Percentiles rank a stretch among this genome's conserved stretches.
phyloP scores from a whole-genome alignment of 2,888 invertebrate genomes.

The Mellilla xanthometata region DNA sequence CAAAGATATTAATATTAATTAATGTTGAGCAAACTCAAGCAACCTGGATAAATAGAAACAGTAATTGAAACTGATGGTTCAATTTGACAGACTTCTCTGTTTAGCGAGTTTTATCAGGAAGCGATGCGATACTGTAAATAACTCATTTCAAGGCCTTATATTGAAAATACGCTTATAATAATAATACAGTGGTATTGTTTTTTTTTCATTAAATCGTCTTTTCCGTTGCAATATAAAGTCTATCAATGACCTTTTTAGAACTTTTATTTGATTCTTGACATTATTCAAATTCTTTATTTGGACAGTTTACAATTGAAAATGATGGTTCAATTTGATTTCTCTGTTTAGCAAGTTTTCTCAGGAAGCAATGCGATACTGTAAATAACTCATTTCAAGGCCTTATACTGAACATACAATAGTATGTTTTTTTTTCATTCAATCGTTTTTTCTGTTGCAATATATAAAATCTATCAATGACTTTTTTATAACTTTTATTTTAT shows the following conservation, averaged over 20 bases:
- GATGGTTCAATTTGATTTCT: background rate
- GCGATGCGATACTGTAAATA: background rate
- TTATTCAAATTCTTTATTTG: too few species aligned
- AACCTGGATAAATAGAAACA: slow-evolving; percentile 15
- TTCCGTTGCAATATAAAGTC: too few species aligned
- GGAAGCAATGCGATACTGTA: background rate
- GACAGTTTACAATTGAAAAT: slow-evolving; percentile 8
- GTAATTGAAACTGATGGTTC: slow-evolving; percentile 8
- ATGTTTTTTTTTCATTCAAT: too few species aligned
- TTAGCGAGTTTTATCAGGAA: too few species aligned
- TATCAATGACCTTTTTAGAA: too few species aligned
- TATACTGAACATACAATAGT: background rate
- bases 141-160: background rate
- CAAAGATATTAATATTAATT: slow-evolving; percentile 35
- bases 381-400: background rate
- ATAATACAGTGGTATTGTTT: too few species aligned
- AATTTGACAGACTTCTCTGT: background rate
- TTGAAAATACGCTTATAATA: background rate
- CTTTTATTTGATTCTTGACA: too few species aligned
- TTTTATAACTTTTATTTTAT: too few species aligned
- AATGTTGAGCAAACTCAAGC: slow-evolving; percentile 22
- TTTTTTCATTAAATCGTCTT: too few species aligned
- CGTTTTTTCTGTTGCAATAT: too few species aligned
- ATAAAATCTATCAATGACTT: too few species aligned
- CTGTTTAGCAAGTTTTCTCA: too few species aligned